Conservation (phyloP, 1,140 invertebrate genomes). For the Vollenhovia emeryi region DNA sequence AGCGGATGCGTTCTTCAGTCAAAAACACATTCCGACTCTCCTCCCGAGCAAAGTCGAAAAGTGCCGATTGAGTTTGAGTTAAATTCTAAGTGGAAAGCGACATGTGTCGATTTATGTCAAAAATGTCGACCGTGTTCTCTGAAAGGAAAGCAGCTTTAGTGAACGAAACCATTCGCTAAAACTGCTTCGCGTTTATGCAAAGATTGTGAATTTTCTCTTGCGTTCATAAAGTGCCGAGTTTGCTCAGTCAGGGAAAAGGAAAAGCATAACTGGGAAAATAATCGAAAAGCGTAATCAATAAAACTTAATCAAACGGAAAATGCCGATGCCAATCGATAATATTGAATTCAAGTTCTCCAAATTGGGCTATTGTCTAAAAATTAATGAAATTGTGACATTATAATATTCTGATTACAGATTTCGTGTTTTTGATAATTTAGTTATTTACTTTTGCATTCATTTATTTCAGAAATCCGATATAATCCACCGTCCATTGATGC, state of each 20-base stretch:
- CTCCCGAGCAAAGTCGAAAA: no score
- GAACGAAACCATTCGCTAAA: background rate
- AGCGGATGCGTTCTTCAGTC: no score
- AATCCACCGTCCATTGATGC: background rate
- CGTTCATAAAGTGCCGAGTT: background rate
- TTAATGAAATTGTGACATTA: background rate
- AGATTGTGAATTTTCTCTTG: background rate
- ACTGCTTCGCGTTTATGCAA: conserved; percentile 20
- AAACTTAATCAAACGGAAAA: background rate
- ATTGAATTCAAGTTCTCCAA: background rate
- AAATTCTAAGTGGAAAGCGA: no score
- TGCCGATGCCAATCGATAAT: background rate
- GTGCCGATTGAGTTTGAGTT: no score
- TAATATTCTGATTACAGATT: background rate
- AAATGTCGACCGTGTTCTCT: no score
- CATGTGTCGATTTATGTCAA: no score
- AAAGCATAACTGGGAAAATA: background rate
- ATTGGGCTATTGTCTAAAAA: background rate
- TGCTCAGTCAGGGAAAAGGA: background rate
- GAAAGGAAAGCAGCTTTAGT: no score
- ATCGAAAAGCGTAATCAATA: background rate
- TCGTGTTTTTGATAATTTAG: background rate
- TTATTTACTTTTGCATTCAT: background rate
- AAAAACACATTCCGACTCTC: no score
- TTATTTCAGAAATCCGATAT: conserved; percentile 7